Conservation (phyloP, 2,113 vertebrate species). For the Propithecus coquereli region DNA sequence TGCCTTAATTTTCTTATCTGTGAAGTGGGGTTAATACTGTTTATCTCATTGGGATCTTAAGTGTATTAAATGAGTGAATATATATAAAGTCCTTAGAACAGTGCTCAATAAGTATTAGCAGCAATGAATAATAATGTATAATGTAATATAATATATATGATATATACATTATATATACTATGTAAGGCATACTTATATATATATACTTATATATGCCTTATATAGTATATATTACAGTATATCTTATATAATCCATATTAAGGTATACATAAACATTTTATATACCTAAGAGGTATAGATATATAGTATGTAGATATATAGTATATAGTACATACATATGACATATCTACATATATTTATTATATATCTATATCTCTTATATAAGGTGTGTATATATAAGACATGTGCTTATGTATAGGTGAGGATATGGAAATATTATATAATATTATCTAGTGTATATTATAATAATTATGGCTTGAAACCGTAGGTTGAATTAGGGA, state of each 20-base stretch:
- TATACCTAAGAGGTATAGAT: neutral
- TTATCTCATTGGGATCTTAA: neutral
- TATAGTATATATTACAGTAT: neutral
- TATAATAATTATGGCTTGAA: neutral
- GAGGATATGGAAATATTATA: neutral
- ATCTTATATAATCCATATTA: neutral
- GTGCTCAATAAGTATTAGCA: neutral
- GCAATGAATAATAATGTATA: neutral
- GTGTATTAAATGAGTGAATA: conserved; percentile 5
- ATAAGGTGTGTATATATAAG: neutral
- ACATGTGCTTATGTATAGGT: neutral
- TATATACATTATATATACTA: neutral
- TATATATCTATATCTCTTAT: neutral
- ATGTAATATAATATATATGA: neutral
- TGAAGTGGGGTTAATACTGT: neutral
- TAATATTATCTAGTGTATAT: neutral
- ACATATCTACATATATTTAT: neutral
- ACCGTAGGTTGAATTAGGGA: neutral
- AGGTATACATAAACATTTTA: neutral
- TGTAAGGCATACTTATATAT: neutral
- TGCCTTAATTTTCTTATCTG: conserved; percentile 20
- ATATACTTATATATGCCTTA: neutral
- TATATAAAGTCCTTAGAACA: neutral
- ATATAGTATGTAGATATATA: neutral
- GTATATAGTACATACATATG: neutral